phyloP scores from a whole-genome alignment of 2,113 vertebrate genomes.

The Carollia perspicillata region DNA sequence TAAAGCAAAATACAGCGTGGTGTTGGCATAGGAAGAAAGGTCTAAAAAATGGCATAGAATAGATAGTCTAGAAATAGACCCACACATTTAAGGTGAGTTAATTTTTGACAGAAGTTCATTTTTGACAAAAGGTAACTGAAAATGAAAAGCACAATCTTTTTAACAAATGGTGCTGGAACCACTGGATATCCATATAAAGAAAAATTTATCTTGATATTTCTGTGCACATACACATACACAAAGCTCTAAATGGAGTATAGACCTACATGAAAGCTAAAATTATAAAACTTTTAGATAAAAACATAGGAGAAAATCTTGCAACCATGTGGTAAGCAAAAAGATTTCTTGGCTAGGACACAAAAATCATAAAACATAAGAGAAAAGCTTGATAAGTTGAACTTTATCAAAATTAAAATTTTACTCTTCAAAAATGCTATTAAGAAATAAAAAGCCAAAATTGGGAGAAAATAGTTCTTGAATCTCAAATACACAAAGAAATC shows the following conservation, averaged over 20 bases:
- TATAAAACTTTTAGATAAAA: slow-evolving; percentile 17
- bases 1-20: background rate
- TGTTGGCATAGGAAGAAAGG: background rate
- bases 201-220: slow-evolving; percentile 12
- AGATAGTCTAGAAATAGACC: background rate
- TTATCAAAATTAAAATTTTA: slow-evolving; percentile 19
- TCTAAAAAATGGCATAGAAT: slow-evolving; percentile 12
- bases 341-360: background rate
- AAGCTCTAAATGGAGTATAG: background rate
- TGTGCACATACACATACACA: background rate
- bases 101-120: slow-evolving; percentile 23
- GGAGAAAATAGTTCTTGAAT: background rate
- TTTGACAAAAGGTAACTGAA: background rate
- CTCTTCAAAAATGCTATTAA: background rate
- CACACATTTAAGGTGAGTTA: background rate
- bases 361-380: background rate
- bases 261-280: background rate
- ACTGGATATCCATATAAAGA: background rate
- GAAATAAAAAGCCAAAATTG: background rate
- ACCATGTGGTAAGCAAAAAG: background rate
- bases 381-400: background rate
- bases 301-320: background rate
- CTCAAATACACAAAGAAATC: background rate
- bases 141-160: slow-evolving; percentile 15
- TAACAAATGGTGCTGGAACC: background rate